Base-by-base conservation (phyloP, 2,888 invertebrate genomes). In the Spialia ferax region DNA sequence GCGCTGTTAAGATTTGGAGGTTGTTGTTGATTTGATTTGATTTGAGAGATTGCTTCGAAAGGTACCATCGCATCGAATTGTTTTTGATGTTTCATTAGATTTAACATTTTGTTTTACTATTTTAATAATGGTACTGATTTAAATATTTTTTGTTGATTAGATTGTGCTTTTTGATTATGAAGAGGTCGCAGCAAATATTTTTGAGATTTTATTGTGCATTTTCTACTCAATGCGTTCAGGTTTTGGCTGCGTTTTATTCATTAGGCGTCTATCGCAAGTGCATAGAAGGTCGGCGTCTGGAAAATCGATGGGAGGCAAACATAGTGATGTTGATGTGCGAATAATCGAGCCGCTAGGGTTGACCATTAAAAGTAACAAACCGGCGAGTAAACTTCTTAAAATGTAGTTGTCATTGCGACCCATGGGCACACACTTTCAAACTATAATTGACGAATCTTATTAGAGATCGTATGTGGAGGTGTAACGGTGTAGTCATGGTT, bases 241-340 rank as follows among this genome's bases (percentile, higher is more conserved):
- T 20, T 65, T 65, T 42, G 59, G 42, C 52, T 15, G 42, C 52
- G 29, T 60, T 54, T 38, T 66, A 54, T 54, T 61, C 60, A 66
- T 66, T 54, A 66, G 22, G 56, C 48, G 61, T 56, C 50, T 62
- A 61, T 68, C 35, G 62, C 67, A 62, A 68, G 67, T 68, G 67
- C 55, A 61, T 55, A 61, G 67, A 62, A 61, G 75, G 74, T 77
- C 75, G 69, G 75, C 75, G 76, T 75, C 75, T 74, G 73, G 73
- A 80, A 84, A 90, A 92, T 92, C 91, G 91, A 92, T 90, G 89
- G 85, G 86, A 86, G 77, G 85, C 88, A 87, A 88, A 88, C 88
- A 90, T 85, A 87, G 89, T 88, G 87, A 91, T 91, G 87, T 89
- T 89, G 87, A 91, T 91, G 87, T 87, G 91, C 85, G 89, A 89